Evolutionary conservation across 2,888 invertebrate species (phyloP), one percentile per base, ranked within the genome.

Genomic region (Liodrosophila aerea): DNA sequence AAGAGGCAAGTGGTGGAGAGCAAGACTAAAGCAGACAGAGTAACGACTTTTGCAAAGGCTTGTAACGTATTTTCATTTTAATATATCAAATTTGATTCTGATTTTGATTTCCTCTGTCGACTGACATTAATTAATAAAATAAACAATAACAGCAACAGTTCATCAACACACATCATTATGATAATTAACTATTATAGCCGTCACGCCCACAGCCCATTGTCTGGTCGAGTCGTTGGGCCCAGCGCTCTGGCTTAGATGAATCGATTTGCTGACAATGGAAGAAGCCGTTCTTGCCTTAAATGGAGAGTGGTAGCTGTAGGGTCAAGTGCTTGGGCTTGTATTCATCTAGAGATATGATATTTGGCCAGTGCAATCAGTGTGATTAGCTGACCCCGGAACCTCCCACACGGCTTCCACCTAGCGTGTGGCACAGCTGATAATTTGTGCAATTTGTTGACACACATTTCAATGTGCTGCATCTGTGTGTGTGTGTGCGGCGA

Each of bases 391-490:
- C 59, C 43, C 44, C 50, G 5, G 39, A 39, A 4, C 30, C 50
- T 15, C 22, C 52, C 37, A 62, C 59, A 1, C 30, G 13, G 4
- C 31, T 8, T 13, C n/a, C 54, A 40, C 13, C n/a, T 15, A 50
- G 22, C 43, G 41, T 52, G 27, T 22, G 36, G 37, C 54, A 47
- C 36, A 36, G 4, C 34, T 43, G 56, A 54, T 70, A 73, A 75
- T 76, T 73, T 74, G 74, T 65, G 64, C 73, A 77, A 77, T 80
- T 80, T 80, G 77, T 80, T 78, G 77, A 77, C 77, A 78, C 73
- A 78, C 76, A 80, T 78, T 80, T 77, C 56, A 59, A 73, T 70
- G 58, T 49, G 60, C 18, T 18, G 47, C 33, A 16, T 16, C 15
- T 7, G 9, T 39, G 4, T 15, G 16, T 15, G 18, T 18, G n/a